Evolutionary conservation across 2,888 invertebrate species (phyloP), one percentile per base, ranked within the genome.

Genomic region (Morpho helenor): DNA sequence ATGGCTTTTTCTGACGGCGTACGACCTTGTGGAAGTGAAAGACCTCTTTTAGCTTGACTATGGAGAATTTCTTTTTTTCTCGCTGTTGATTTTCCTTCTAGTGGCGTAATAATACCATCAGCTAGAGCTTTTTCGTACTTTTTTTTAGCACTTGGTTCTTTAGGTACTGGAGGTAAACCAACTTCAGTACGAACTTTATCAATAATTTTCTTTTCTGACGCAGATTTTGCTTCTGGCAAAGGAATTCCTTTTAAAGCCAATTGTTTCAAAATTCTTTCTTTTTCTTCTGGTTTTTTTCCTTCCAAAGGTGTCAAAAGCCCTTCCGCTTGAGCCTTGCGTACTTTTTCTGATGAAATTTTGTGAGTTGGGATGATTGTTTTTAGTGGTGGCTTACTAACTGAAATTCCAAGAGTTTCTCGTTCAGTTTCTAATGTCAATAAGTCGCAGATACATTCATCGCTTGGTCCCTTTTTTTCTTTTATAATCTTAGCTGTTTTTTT

Each of bases 391-490:
- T 31, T 31, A 31, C 3, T 31, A 5, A 31, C 31, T 31, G 31
- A 31, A 31, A 31, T 31, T 31, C 31, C 31, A 31, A 31, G 4
- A 31, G 5, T 3, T 31, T 31, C 31, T 31, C 31, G 31, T 31
- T 31, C 31, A 31, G 31, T 31, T 31, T 3, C 31, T 31, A 31
- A 5, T 31, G 71, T 67, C 8, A 74, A 57, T 31, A 71, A 58
- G 9, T 65, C 64, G 61, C 73, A 74, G 50, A 76, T 75, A 56
- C 76, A 76, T 68, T 76, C 73, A 50, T 75, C 75, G 47, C 68
- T 70, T 7, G 75, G 74, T 0, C 75, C 76, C 64, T 71, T 71
- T 2, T 70, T 71, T 66, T 75, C 75, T 63, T 63, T 73, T 40
- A 73, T 69, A 2, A 64, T 49, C 65, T 75, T 74, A n/a, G 69